Conservation (phyloP, 1,140 invertebrate genomes). For the Physella acuta region DNA sequence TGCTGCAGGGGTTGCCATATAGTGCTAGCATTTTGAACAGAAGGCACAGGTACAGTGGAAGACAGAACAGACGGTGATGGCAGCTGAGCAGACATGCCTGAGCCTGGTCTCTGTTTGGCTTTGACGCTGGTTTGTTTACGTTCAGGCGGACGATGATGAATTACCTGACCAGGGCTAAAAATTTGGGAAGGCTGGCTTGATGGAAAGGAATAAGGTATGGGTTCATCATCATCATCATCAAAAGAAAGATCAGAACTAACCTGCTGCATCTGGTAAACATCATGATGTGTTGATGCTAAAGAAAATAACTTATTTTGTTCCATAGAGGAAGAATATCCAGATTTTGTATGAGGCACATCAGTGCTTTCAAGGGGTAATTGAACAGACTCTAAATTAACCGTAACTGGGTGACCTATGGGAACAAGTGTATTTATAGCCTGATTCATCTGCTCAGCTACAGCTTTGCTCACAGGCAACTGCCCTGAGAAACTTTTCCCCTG, state of each 20-base stretch:
- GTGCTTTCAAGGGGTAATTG: too few relatives aligned
- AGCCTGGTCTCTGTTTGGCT: neutral
- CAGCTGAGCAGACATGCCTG: neutral
- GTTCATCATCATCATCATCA: neutral
- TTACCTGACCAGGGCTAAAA: conserved; percentile 13
- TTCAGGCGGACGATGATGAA: conserved; percentile 14
- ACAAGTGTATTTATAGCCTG: too few relatives aligned
- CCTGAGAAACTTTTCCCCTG: too few relatives aligned
- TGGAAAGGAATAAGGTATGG: neutral
- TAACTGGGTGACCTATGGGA: too few relatives aligned
- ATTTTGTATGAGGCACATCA: too few relatives aligned
- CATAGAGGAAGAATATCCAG: too few relatives aligned
- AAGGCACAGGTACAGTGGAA: neutral
- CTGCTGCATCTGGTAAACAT: neutral
- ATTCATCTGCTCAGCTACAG: too few relatives aligned
- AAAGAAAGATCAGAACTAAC: neutral
- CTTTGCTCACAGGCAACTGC: too few relatives aligned
- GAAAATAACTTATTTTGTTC: too few relatives aligned
- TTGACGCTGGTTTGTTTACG: neutral
- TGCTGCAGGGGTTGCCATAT: neutral
- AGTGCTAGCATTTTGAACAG: neutral
- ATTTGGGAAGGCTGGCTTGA: neutral
- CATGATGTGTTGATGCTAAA: neutral
- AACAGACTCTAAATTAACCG: too few relatives aligned
- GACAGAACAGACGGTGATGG: neutral